phyloP scores from a whole-genome alignment of 2,113 vertebrate species.

The Chloebia gouldiae region DNA sequence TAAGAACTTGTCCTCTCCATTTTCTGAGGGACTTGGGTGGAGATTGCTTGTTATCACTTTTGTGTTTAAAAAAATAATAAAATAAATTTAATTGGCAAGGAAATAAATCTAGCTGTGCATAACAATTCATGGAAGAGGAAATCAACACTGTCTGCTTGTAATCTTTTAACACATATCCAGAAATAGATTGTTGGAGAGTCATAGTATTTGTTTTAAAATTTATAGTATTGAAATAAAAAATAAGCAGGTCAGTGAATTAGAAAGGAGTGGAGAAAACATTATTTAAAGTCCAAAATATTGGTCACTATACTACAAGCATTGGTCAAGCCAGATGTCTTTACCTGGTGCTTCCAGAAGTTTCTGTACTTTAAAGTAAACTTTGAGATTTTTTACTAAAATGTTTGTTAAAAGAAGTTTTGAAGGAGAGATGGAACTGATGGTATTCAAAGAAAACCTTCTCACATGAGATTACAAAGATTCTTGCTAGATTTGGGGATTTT shows the following conservation, averaged over 20 bases:
- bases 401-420: not conserved
- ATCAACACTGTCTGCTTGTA: slow-evolving; percentile 11
- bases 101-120: slow-evolving; percentile 2
- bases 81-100: slow-evolving; percentile 19
- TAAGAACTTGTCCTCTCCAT: not conserved
- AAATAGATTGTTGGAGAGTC: slow-evolving; percentile 6
- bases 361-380: not conserved
- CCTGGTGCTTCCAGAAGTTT: not conserved
- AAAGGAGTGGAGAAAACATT: not conserved
- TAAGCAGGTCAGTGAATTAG: not conserved
- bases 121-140: slow-evolving; percentile 55
- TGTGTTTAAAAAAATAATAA: not conserved
- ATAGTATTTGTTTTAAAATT: not conserved
- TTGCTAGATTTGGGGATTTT: not conserved
- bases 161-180: slow-evolving; percentile 23
- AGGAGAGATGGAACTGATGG: not conserved
- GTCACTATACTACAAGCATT: not conserved
- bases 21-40: not conserved
- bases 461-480: not conserved
- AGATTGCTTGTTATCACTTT: not conserved
- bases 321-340: not conserved
- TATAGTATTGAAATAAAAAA: not conserved
- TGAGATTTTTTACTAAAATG: not conserved
- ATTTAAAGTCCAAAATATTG: not conserved
- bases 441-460: not conserved